Percentiles rank a stretch among this genome's conserved stretches.
phyloP scores from a whole-genome alignment of 2,113 vertebrate genomes.

The Symphodus melops region DNA sequence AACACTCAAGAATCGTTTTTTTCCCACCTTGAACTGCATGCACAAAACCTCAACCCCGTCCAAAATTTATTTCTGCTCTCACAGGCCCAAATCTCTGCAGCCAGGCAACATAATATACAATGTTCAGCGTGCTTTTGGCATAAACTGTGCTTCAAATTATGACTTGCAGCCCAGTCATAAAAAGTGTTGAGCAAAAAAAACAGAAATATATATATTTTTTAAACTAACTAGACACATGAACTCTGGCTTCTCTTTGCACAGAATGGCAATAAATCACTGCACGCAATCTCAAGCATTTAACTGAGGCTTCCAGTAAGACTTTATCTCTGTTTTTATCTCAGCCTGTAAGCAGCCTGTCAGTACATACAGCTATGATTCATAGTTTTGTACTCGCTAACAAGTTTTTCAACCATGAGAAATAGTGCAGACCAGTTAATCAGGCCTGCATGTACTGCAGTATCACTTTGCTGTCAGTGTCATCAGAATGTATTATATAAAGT shows the following conservation, averaged over 20 bases:
- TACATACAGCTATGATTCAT: slow-evolving; percentile 24
- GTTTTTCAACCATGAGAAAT: slow-evolving; percentile 3
- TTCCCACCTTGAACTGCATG: not conserved
- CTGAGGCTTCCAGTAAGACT: not conserved
- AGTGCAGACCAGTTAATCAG: slow-evolving; percentile 22
- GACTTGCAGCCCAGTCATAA: not conserved
- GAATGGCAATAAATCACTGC: slow-evolving; percentile 4
- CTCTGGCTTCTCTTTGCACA: not conserved
- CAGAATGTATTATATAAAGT: slow-evolving; percentile 1
- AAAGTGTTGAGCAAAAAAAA: slow-evolving; percentile 15
- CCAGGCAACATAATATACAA: not conserved
- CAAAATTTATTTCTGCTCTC: not conserved
- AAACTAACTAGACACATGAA: not conserved
- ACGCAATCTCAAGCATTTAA: slow-evolving; percentile 2
- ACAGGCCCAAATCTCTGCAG: not conserved
- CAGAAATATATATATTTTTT: not conserved
- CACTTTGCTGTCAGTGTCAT: slow-evolving; percentile 1
- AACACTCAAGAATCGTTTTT: not conserved
- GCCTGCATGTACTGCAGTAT: not conserved
- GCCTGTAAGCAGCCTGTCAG: slow-evolving; percentile 14
- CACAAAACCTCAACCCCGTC: not conserved
- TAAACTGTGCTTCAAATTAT: not conserved
- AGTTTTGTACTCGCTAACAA: slow-evolving; percentile 14
- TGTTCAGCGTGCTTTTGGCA: not conserved
- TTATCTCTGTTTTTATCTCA: slow-evolving; percentile 30